Conservation (phyloP, 2,888 invertebrate species). For the Meloe dianella region DNA sequence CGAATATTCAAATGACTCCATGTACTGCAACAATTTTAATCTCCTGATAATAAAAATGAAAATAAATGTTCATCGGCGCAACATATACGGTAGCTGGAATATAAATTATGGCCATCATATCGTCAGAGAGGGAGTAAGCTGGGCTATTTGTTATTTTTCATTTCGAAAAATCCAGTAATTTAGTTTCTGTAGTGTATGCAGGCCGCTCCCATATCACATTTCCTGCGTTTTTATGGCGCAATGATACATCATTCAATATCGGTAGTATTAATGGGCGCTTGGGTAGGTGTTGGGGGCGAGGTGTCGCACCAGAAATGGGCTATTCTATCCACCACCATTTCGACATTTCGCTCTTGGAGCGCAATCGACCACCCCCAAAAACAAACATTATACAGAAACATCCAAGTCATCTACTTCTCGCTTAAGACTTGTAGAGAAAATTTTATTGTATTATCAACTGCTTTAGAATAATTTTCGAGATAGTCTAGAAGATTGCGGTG, state of each 20-base stretch:
- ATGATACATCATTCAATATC: constrained; percentile 63
- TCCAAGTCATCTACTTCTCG: background rate
- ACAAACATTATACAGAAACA: background rate
- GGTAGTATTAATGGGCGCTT: constrained; percentile 57
- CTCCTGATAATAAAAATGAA: constrained; percentile 62
- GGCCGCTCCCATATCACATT: constrained; percentile 60
- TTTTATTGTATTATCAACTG: background rate
- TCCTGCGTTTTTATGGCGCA: constrained; percentile 62
- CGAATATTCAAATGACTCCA: constrained; percentile 56
- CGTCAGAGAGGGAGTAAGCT: constrained; percentile 59
- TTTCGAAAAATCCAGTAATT: constrained; percentile 62
- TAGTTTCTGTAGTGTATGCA: constrained; percentile 60
- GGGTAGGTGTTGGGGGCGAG: constrained; percentile 27
- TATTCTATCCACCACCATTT: constrained; percentile 15
- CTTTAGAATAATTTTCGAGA: background rate
- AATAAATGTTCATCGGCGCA: constrained; percentile 60
- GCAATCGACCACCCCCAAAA: constrained; percentile 7
- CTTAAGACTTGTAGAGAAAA: background rate
- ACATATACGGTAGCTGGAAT: constrained; percentile 52
- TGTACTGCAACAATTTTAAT: constrained; percentile 61
- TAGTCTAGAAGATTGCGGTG: background rate
- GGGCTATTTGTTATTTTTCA: constrained; percentile 62
- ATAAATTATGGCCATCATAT: constrained; percentile 61
- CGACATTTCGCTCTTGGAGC: constrained; percentile 11
- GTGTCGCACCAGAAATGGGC: constrained; percentile 21